Evolutionary conservation across 2,888 invertebrate genomes (phyloP), one percentile per base, ranked within the genome.

Genomic region (Leptopilina myrica): DNA sequence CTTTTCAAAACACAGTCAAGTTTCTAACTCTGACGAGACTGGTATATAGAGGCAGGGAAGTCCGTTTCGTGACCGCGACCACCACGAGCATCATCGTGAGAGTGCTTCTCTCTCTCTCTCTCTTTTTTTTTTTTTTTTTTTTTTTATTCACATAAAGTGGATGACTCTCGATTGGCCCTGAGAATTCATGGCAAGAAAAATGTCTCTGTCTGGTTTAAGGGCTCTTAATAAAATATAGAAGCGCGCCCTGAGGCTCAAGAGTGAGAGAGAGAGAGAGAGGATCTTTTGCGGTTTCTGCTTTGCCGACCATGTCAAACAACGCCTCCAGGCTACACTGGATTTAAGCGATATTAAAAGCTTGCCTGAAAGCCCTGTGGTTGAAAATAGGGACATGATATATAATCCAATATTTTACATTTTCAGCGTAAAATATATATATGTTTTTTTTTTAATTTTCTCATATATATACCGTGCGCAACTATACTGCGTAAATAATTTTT

Each of bases 51-150:
- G 20, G 73, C 14, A 40, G 33, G 56, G 40, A 65, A 64, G n/a
- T 33, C 33, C 64, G 64, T 76, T 64, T 64, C 49, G 33, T 53
- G 64, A 75, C 78, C 59, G 59, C 76, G 59, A 80, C 82, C 79
- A 80, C 53, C 26, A 69, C 11, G 12, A 26, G 15, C 56, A 59
- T 12, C 11, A 20, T 26, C 14, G 12, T 43, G 8, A 49, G 49
- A 49, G 49, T 49, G 11, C 49, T 20, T 20, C 0, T 20, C 46
- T 46, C 46, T 46, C 73, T 59, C 46, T 11, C 49, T 67, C 20
- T 1, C 20, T 20, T 20, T 20, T 20, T 20, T 20, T 20, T 20
- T 1, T 20, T 20, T 20, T 20, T 20, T 20, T 20, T 20, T 20
- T 20, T 20, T 20, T 20, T 20, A 20, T 66, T 53, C 9, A 33